Evolutionary conservation across 2,797 vertebrate genomes (phyloP).

Genomic region (Danio tinwini): DNA sequence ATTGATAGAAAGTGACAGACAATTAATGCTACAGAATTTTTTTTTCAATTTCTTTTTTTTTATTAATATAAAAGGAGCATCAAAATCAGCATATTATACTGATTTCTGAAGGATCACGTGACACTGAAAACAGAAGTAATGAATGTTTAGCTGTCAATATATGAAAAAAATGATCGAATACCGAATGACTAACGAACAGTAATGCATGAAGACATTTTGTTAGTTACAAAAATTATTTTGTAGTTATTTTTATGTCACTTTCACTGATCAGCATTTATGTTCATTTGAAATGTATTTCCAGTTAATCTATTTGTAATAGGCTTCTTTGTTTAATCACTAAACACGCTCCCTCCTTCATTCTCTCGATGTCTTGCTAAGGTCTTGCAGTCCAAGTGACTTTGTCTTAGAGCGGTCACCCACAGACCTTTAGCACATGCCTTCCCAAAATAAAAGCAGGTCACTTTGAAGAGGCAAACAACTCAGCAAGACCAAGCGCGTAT

Average conservation of each 20-base stretch:
- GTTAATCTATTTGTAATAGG: not conserved
- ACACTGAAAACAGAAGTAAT: not conserved
- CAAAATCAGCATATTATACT: no score
- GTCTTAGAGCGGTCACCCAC: slow-evolving; percentile 49
- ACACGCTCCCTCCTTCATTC: slow-evolving; percentile 2
- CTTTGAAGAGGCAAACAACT: slow-evolving; percentile 54
- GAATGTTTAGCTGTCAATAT: not conserved
- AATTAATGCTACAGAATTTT: not conserved
- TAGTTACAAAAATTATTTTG: not conserved
- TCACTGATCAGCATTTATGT: not conserved
- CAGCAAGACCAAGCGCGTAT: not conserved
- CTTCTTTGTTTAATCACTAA: not conserved
- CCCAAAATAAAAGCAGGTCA: slow-evolving; percentile 66
- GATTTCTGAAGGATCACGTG: no score
- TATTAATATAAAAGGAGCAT: no score
- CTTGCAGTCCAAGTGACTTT: slow-evolving; percentile 57
- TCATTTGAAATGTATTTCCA: not conserved
- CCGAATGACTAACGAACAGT: not conserved
- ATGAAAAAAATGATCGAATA: not conserved
- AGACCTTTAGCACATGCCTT: slow-evolving; percentile 51
- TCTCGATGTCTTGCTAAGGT: slow-evolving; percentile 2
- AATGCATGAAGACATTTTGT: not conserved
- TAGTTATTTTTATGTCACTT: no score
- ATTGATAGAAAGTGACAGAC: not conserved
- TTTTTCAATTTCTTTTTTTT: no score